A percentile compares a stretch with the other conserved stretches of the same genome.
These are phyloP conservation scores for Cavia porcellus DNA, from an alignment of 2,113 vertebrate genomes.

Conservation along the genomic window DNA sequence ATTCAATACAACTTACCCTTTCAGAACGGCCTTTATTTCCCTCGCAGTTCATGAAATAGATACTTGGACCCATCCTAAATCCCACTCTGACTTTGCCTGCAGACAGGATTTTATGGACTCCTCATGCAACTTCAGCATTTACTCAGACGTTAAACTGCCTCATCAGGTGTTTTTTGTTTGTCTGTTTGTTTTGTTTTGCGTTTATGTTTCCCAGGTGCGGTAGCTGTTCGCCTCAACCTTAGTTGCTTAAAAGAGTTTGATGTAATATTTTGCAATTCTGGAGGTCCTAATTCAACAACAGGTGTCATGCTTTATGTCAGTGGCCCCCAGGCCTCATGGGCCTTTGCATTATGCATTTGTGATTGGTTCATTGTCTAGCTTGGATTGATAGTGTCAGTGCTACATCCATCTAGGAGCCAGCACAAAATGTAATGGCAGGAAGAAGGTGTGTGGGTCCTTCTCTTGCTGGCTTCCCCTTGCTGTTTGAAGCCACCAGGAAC, in stretches of 20 bases:
- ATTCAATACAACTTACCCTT: not conserved
- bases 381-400: no score
- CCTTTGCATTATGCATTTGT: no score
- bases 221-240: not conserved
- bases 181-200: fast-evolving
- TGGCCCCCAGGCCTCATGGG: no score
- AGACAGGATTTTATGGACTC: not conserved
- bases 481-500: no score
- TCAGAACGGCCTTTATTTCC: not conserved
- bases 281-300: not conserved
- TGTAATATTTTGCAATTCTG: not conserved
- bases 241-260: not conserved
- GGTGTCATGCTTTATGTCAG: no score
- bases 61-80: not conserved
- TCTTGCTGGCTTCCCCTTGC: no score
- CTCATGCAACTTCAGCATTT: not conserved
- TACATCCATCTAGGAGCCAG: no score
- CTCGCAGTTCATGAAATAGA: not conserved
- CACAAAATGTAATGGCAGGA: no score
- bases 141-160: not conserved
- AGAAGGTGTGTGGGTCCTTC: no score
- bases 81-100: not conserved
- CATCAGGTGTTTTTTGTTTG: not conserved
- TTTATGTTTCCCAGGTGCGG: not conserved
- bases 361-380: no score